These are phyloP conservation scores for Zonotrichia leucophrys DNA, from an alignment of 2,113 vertebrate species.

Conservation along the genomic window DNA sequence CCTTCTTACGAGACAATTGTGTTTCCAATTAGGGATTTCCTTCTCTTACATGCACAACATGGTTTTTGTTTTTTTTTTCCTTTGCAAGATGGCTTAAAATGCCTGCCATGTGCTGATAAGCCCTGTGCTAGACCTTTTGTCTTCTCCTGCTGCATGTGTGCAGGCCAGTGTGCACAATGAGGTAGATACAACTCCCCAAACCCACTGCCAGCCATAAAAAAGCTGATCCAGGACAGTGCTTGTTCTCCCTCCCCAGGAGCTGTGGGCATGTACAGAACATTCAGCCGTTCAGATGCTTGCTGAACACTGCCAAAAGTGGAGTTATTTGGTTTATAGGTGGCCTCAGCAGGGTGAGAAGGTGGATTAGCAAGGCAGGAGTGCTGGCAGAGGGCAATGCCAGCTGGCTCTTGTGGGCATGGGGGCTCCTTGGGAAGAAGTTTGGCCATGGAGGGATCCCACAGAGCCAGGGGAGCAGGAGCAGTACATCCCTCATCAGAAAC, in stretches of 20 bases:
- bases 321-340: neutral
- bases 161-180: neutral
- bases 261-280: neutral
- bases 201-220: neutral
- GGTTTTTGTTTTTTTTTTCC: neutral
- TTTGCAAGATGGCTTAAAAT: conserved; percentile 29
- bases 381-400: neutral
- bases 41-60: neutral
- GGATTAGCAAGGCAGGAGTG: neutral
- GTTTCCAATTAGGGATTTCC: conserved; percentile 53
- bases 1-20: neutral
- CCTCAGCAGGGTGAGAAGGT: neutral
- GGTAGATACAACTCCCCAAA: neutral
- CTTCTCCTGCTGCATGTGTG: neutral
- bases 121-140: conserved; percentile 11
- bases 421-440: neutral
- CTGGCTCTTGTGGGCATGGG: neutral
- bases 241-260: neutral
- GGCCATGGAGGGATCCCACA: neutral
- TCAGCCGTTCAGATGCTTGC: neutral
- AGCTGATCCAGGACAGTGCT: neutral
- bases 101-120: conserved; percentile 53
- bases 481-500: neutral
- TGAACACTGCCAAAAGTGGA: neutral
- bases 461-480: neutral